A percentile compares a stretch with the other conserved stretches of the same genome.
These are phyloP conservation scores for Alligator sinensis DNA, from an alignment of 2,113 vertebrate genomes.

Conservation along the genomic window DNA sequence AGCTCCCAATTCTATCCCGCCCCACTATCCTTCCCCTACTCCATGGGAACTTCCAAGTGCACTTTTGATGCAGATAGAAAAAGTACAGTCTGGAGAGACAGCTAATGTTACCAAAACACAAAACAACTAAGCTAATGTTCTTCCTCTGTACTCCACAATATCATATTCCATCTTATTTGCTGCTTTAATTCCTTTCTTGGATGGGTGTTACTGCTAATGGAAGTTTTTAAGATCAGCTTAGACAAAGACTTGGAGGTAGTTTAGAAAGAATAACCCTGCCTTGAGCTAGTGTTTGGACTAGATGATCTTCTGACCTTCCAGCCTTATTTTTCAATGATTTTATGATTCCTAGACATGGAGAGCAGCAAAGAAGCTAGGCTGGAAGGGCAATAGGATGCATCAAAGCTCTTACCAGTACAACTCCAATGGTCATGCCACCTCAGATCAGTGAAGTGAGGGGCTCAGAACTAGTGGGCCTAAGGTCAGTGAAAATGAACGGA, in stretches of 20 bases:
- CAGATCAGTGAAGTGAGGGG: too few relatives aligned
- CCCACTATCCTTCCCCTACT: not conserved
- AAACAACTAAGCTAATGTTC: not conserved
- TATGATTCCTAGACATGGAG: not conserved
- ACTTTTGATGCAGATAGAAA: not conserved
- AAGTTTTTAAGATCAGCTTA: too few relatives aligned
- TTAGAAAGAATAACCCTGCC: too few relatives aligned
- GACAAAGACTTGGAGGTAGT: too few relatives aligned
- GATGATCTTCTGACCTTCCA: too few relatives aligned
- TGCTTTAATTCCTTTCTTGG: too few relatives aligned
- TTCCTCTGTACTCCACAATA: not conserved
- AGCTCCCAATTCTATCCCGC: not conserved
- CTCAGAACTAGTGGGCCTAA: too few relatives aligned
- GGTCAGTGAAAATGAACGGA: accelerated
- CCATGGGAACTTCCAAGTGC: not conserved
- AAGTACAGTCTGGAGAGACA: not conserved
- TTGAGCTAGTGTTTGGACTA: too few relatives aligned
- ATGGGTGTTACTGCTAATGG: too few relatives aligned
- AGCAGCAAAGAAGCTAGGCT: not conserved
- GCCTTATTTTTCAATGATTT: too few relatives aligned
- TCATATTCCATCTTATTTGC: too few relatives aligned
- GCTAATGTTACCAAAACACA: not conserved
- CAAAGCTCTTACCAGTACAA: accelerated
- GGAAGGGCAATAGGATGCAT: not conserved
- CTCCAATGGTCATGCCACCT: accelerated